phyloP scores from a whole-genome alignment of 2,797 vertebrate species.

The Schizopygopsis pylzovi region DNA sequence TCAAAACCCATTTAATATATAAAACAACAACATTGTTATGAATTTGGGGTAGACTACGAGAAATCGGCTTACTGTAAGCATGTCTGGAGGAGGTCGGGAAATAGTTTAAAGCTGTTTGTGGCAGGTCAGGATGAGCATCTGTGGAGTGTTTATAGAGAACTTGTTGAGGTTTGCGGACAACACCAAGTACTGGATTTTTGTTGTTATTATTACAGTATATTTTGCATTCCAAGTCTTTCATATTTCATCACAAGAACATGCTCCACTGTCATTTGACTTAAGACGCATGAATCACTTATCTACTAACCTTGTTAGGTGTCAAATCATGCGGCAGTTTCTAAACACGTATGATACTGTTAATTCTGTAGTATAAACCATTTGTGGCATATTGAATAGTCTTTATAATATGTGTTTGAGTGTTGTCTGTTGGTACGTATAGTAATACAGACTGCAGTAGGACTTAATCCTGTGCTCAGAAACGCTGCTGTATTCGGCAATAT shows the following conservation, averaged over 20 bases:
- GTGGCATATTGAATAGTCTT: not conserved
- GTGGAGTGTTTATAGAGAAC: not conserved
- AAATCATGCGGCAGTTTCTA: not conserved
- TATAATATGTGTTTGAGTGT: not conserved
- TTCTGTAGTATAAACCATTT: conserved; percentile 1
- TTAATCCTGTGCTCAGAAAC: conserved; percentile 48
- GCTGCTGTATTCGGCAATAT: conserved; percentile 57
- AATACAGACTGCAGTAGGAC: not conserved
- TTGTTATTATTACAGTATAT: not conserved
- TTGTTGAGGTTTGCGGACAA: not conserved
- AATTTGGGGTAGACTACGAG: conserved; percentile 7
- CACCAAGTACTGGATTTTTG: not conserved
- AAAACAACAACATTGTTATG: conserved; percentile 32
- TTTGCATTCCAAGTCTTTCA: not conserved
- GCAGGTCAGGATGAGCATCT: not conserved
- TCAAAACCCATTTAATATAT: conserved; percentile 30
- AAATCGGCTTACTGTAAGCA: conserved; percentile 25
- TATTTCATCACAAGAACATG: not conserved
- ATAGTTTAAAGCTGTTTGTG: conserved; percentile 8
- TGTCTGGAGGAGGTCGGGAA: not conserved
- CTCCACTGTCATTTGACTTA: not conserved
- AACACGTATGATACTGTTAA: not conserved
- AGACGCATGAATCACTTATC: not conserved
- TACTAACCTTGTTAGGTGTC: not conserved
- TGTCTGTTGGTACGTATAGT: conserved; percentile 6